Evolutionary conservation across 2,888 invertebrate genomes (phyloP).

Genomic region (Dendrolimus houi): DNA sequence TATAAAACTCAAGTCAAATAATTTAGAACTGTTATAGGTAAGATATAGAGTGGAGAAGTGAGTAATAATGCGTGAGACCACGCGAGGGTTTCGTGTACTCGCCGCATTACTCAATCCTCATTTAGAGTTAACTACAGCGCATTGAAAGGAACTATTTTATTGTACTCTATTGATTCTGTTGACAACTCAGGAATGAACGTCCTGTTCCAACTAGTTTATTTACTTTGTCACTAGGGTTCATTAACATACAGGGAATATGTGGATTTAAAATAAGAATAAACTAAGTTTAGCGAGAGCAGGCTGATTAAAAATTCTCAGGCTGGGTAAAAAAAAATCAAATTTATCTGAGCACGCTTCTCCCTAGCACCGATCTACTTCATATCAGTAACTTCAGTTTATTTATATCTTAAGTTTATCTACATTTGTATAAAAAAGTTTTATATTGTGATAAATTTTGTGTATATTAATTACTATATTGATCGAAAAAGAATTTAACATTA

Average conservation of each 20-base stretch:
- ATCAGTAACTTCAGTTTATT: no score
- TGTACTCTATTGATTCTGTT: constrained; percentile 70
- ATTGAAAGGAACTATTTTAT: constrained; percentile 70
- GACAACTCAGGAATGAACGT: constrained; percentile 52
- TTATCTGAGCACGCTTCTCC: no score
- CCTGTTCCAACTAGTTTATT: constrained; percentile 47
- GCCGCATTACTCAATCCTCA: constrained; percentile 71
- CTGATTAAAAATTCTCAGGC: no score
- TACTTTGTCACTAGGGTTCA: constrained; percentile 44
- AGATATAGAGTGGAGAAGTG: constrained; percentile 9
- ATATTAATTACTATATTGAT: no score
- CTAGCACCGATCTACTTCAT: no score
- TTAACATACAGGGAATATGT: constrained; percentile 32
- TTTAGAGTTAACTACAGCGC: constrained; percentile 67
- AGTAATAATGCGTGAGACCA: constrained; percentile 43
- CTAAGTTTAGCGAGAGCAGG: no score
- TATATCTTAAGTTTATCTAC: no score
- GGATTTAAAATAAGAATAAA: no score
- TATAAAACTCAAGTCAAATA: constrained; percentile 11
- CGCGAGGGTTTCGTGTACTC: constrained; percentile 61
- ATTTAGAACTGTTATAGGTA: background rate
- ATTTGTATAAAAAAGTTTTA: no score
- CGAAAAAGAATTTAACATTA: no score
- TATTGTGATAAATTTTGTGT: no score
- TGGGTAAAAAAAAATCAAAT: no score